These are phyloP conservation scores for Neuroterus valhalla DNA, from an alignment of 1,140 invertebrate species.

Conservation along the genomic window DNA sequence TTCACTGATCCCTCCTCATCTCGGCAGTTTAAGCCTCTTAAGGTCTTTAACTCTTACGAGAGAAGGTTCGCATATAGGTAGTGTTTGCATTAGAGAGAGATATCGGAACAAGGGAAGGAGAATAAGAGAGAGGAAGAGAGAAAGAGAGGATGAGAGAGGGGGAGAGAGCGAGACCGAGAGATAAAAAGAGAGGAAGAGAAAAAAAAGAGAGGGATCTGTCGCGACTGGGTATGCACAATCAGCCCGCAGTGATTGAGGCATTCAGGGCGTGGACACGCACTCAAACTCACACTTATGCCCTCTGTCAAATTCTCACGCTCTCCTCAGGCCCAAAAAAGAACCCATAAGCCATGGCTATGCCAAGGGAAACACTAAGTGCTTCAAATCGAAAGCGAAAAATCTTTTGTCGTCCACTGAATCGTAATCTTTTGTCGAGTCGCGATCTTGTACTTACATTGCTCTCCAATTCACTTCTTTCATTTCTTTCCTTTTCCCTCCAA, in stretches of 20 bases:
- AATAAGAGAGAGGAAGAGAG: constrained; percentile 31
- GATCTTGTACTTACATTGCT: constrained; percentile 15
- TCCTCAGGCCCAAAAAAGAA: constrained; percentile 30
- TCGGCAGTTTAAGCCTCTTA: constrained; percentile 27
- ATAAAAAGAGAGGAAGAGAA: constrained; percentile 31
- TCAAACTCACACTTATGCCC: constrained; percentile 51
- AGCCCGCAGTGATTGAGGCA: constrained; percentile 67
- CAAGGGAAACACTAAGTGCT: constrained; percentile 14
- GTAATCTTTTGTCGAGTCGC: constrained; percentile 29
- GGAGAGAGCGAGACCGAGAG: constrained; percentile 27
- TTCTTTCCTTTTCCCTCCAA: constrained; percentile 1
- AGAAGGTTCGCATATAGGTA: not conserved
- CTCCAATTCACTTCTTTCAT: not conserved
- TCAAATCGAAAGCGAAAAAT: constrained; percentile 28
- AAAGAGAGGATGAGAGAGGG: constrained; percentile 34
- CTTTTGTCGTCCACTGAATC: constrained; percentile 30
- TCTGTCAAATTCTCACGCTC: constrained; percentile 63
- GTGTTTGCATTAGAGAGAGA: not conserved
- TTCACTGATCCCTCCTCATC: not conserved
- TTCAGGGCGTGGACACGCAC: constrained; percentile 61
- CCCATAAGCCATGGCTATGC: constrained; percentile 14
- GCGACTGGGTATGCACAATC: constrained; percentile 65
- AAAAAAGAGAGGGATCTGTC: constrained; percentile 44
- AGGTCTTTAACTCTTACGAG: constrained; percentile 16
- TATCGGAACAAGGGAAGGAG: constrained; percentile 17